phyloP scores from a whole-genome alignment of 2,113 vertebrate species.

The Spea bombifrons region DNA sequence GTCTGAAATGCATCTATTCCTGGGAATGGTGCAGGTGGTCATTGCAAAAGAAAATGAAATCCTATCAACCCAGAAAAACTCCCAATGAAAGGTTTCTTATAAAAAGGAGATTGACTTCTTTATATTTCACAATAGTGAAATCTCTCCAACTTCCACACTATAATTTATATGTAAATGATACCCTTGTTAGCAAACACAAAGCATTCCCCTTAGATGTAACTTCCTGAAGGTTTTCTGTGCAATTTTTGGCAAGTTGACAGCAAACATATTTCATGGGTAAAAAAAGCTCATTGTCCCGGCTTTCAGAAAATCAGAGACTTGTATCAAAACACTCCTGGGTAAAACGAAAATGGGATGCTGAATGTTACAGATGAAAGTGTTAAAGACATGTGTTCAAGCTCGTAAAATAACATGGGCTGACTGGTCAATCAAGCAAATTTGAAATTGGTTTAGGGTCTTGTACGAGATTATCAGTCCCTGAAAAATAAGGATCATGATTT shows the following conservation, averaged over 20 bases:
- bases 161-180: conserved; percentile 61
- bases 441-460: conserved; percentile 40
- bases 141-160: conserved; percentile 46
- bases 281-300: conserved; percentile 42
- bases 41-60: conserved; percentile 43
- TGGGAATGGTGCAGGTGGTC: conserved; percentile 43
- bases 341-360: neutral
- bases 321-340: conserved; percentile 48
- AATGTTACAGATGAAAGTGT: conserved; percentile 19
- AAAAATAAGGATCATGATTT: no score
- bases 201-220: conserved; percentile 45
- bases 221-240: conserved; percentile 51
- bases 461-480: no score
- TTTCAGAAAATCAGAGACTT: conserved; percentile 44
- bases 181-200: conserved; percentile 48
- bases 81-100: conserved; percentile 40
- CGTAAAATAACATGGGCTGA: conserved; percentile 30
- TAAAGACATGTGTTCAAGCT: conserved; percentile 29
- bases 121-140: conserved; percentile 48
- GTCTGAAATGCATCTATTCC: conserved; percentile 39
- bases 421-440: conserved; percentile 51
- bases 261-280: conserved; percentile 52
- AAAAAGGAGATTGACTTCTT: conserved; percentile 47
- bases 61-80: conserved; percentile 29
- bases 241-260: conserved; percentile 56